Conservation (phyloP, 2,113 vertebrate species). For the Varanus salvator region DNA sequence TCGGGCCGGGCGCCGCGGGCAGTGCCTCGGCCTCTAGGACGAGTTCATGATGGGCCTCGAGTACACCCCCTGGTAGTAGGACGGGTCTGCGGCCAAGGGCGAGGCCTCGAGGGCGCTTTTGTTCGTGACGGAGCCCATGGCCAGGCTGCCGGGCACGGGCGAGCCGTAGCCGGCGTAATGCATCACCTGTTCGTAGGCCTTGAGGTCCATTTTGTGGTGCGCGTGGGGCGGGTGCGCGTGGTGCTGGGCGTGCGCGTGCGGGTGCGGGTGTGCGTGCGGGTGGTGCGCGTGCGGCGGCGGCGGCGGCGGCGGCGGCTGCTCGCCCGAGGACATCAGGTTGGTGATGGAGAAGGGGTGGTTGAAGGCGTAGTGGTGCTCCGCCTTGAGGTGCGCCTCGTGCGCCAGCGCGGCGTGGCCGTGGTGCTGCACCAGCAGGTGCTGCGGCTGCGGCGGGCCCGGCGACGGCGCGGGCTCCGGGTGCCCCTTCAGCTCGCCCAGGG, state of each 20-base stretch:
- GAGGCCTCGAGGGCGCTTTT: slow-evolving; percentile 92
- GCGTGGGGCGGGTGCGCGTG: slow-evolving; percentile 25
- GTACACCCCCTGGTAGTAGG: slow-evolving; percentile 97
- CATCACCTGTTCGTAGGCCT: slow-evolving; percentile 99
- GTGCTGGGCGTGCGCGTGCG: slow-evolving; percentile 76
- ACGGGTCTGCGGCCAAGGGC: slow-evolving; percentile 87
- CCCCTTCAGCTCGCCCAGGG: slow-evolving; percentile 82
- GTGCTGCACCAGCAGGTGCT: slow-evolving; percentile 88
- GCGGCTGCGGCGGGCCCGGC: slow-evolving; percentile 78
- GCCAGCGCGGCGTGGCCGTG: slow-evolving; percentile 89
- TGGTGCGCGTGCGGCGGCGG: slow-evolving; percentile 80
- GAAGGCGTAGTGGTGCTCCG: slow-evolving; percentile 98
- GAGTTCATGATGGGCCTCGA: slow-evolving; percentile 99
- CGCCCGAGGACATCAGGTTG: slow-evolving; percentile 97
- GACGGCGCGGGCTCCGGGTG: slow-evolving; percentile 86
- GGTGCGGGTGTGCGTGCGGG: slow-evolving; percentile 82
- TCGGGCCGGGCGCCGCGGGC: neutral
- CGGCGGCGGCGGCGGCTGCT: slow-evolving; percentile 94
- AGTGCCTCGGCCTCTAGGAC: slow-evolving; percentile 78
- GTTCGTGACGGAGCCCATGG: slow-evolving; percentile 94
- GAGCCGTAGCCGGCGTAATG: slow-evolving; percentile 94
- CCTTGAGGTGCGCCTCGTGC: slow-evolving; percentile 95
- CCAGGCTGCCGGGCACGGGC: slow-evolving; percentile 91
- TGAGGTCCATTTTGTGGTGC: slow-evolving; percentile 97
- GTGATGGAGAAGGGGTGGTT: slow-evolving; percentile 99